phyloP scores from a whole-genome alignment of 2,113 vertebrate species.

The Calidris pugnax region DNA sequence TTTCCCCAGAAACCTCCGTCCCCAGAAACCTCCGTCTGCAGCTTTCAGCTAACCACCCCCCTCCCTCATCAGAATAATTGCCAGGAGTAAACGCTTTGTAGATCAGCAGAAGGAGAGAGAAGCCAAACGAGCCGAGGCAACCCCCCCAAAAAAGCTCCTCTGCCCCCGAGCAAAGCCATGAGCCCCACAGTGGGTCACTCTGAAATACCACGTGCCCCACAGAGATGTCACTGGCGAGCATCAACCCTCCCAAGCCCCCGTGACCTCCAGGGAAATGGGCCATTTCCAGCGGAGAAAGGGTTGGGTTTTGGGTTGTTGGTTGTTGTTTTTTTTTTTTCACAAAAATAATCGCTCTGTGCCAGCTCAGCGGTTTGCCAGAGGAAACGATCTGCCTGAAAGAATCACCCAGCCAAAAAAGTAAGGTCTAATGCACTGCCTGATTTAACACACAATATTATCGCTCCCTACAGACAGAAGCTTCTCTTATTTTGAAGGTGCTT shows the following conservation, averaged over 20 bases:
- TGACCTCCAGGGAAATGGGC: not conserved
- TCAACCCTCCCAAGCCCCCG: rapidly evolving
- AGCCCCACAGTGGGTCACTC: rapidly evolving
- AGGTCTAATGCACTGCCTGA: not conserved
- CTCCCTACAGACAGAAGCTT: constrained; percentile 26
- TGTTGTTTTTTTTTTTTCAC: not conserved
- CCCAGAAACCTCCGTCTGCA: too few species aligned
- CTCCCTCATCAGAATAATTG: not conserved
- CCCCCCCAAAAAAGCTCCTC: rapidly evolving
- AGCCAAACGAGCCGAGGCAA: not conserved
- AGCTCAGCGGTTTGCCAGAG: not conserved
- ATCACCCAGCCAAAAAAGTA: not conserved
- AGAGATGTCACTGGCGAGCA: not conserved
- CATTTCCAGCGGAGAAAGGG: not conserved
- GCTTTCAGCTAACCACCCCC: not conserved
- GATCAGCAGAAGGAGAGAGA: not conserved
- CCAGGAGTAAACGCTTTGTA: not conserved
- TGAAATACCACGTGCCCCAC: rapidly evolving
- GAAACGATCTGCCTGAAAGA: not conserved
- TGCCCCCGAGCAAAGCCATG: not conserved
- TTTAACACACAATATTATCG: constrained; percentile 21
- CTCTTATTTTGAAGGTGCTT: constrained; percentile 30
- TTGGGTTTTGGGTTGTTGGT: not conserved
- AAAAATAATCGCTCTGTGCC: not conserved
- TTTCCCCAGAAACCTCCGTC: not conserved